These are phyloP conservation scores for Rhinella marina DNA, from an alignment of 2,797 vertebrate species.

Conservation along the genomic window DNA sequence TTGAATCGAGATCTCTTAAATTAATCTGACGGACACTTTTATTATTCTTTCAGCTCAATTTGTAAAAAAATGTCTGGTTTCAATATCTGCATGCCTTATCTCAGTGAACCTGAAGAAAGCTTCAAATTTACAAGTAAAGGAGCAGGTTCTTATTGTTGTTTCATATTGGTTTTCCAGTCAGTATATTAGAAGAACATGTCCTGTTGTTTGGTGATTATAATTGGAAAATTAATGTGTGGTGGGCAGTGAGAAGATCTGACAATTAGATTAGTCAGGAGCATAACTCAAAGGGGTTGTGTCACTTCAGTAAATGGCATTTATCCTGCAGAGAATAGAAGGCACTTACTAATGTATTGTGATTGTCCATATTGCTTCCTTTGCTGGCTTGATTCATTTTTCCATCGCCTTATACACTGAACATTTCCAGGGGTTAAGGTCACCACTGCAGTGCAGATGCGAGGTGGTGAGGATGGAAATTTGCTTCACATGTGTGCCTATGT, in stretches of 20 bases:
- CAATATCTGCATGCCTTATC: slow-evolving; percentile 6
- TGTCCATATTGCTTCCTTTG: too few relatives aligned
- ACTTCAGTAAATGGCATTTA: too few relatives aligned
- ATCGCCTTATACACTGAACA: too few relatives aligned
- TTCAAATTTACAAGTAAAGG: not conserved
- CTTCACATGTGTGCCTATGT: too few relatives aligned
- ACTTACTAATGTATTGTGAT: too few relatives aligned
- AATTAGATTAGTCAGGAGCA: not conserved
- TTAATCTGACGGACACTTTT: slow-evolving; percentile 40
- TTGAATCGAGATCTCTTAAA: slow-evolving; percentile 66
- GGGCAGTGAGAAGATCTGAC: not conserved
- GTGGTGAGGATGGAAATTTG: too few relatives aligned
- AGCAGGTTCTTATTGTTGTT: not conserved
- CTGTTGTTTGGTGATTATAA: not conserved
- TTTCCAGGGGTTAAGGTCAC: too few relatives aligned
- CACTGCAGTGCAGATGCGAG: too few relatives aligned
- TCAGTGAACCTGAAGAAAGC: not conserved
- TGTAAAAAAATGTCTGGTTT: slow-evolving; percentile 33
- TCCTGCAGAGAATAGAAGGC: too few relatives aligned
- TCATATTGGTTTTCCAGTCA: not conserved
- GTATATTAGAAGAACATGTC: not conserved
- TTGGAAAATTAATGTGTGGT: not conserved
- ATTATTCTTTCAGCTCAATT: slow-evolving; percentile 34
- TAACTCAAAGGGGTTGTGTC: not conserved
- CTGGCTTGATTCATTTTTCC: too few relatives aligned